phyloP scores from a whole-genome alignment of 2,888 invertebrate species.

The Caenorhabditis wallacei region DNA sequence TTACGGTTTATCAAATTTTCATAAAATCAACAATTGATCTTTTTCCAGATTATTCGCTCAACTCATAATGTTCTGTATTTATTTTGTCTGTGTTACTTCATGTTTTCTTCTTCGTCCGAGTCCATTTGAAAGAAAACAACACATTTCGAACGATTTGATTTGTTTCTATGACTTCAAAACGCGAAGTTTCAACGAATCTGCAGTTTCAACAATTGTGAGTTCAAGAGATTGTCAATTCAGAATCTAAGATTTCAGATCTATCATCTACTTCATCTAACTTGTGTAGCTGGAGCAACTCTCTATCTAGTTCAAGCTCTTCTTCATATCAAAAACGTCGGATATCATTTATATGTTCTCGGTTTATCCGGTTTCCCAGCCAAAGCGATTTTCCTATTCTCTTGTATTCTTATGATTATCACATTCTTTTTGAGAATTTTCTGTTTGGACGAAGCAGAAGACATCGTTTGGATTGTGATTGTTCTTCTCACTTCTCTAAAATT shows the following conservation, averaged over 20 bases:
- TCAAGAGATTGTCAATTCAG: too few relatives aligned
- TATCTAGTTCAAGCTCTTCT: constrained; percentile 77
- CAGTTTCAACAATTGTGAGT: constrained; percentile 51
- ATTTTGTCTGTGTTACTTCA: constrained; percentile 92
- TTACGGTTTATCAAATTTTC: too few relatives aligned
- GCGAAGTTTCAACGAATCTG: constrained; percentile 45
- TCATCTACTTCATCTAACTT: constrained; percentile 87
- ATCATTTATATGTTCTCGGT: constrained; percentile 95
- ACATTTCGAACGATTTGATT: constrained; percentile 54
- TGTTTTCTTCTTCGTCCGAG: constrained; percentile 93
- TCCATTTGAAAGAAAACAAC: constrained; percentile 73
- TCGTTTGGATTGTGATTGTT: constrained; percentile 94
- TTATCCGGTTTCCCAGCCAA: constrained; percentile 92
- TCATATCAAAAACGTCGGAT: constrained; percentile 90
- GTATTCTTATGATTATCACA: constrained; percentile 91
- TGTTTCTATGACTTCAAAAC: constrained; percentile 58
- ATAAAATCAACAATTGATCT: not conserved
- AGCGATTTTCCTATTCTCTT: constrained; percentile 95
- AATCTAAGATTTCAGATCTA: constrained; percentile 71
- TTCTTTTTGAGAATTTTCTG: constrained; percentile 92
- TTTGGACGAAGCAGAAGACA: constrained; percentile 91
- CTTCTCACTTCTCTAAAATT: constrained; percentile 97
- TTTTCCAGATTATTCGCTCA: constrained; percentile 84
- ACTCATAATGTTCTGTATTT: constrained; percentile 92
- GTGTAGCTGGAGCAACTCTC: constrained; percentile 90